Percentiles rank a stretch among this genome's conserved stretches.
phyloP scores from a whole-genome alignment of 1,140 invertebrate genomes.

The Sitodiplosis mosellana region DNA sequence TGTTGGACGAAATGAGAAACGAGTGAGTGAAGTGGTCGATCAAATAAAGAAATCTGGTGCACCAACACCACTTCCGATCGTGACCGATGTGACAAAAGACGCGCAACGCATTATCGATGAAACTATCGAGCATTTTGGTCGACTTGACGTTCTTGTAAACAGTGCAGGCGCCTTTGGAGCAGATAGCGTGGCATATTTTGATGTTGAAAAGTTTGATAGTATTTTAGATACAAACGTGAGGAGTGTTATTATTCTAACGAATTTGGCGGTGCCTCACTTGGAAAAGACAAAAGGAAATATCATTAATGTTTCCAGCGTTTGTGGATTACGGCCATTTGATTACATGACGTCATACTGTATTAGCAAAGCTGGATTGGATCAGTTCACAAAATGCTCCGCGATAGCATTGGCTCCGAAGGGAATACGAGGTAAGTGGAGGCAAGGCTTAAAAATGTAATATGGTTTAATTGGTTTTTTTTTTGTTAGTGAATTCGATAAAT shows the following conservation, averaged over 20 bases:
- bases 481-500: neutral
- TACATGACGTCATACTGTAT: too few species aligned
- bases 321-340: conserved; percentile 34
- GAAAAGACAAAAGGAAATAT: conserved; percentile 51
- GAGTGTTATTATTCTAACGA: conserved; percentile 11
- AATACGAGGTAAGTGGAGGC: too few species aligned
- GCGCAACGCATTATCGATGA: conserved; percentile 48
- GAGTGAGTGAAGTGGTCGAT: conserved; percentile 34
- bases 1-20: conserved; percentile 51
- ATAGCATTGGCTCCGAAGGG: too few species aligned
- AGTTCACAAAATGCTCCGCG: too few species aligned
- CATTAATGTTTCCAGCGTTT: conserved; percentile 79
- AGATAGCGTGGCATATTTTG: conserved; percentile 68
- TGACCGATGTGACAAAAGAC: conserved; percentile 48
- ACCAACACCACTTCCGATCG: conserved; percentile 2
- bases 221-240: conserved; percentile 67
- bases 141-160: conserved; percentile 65
- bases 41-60: conserved; percentile 13
- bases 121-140: conserved; percentile 48
- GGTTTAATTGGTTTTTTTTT: too few species aligned
- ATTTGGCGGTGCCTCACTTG: conserved; percentile 63
- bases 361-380: too few species aligned
- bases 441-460: too few species aligned
- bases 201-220: conserved; percentile 62
- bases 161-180: conserved; percentile 69